Conservation (phyloP, 2,797 vertebrate species). For the Halcyon chelicuti region DNA sequence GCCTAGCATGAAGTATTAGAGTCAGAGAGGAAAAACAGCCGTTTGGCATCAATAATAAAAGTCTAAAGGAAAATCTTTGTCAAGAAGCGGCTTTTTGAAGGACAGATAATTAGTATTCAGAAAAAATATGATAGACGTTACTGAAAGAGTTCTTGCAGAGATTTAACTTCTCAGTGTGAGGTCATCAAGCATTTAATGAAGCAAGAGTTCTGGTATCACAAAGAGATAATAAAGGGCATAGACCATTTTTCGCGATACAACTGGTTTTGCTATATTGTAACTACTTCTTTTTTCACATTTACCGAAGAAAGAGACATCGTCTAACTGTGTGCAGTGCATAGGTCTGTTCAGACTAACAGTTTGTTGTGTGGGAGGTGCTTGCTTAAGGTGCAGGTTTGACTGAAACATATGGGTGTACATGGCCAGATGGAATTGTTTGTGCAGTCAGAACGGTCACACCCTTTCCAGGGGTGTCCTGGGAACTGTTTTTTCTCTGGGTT, state of each 20-base stretch:
- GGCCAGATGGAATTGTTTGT: background rate
- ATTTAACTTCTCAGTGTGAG: background rate
- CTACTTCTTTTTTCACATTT: background rate
- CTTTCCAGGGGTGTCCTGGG: background rate
- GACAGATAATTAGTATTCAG: background rate
- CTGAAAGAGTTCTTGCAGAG: background rate
- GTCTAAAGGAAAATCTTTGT: background rate
- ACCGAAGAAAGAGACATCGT: background rate
- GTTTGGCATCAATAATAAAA: background rate
- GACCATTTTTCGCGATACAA: background rate
- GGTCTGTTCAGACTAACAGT: background rate
- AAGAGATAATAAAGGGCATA: background rate
- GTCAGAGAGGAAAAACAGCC: background rate
- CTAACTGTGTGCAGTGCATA: background rate
- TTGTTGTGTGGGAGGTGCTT: background rate
- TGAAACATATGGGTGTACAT: background rate
- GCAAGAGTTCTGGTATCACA: background rate
- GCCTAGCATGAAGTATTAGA: background rate
- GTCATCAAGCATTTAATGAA: background rate
- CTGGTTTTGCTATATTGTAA: background rate
- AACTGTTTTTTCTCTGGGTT: background rate
- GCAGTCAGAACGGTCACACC: rapidly evolving
- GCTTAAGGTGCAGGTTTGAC: background rate
- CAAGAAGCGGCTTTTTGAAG: background rate
- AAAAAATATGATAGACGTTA: background rate